Percentiles rank a stretch among this genome's conserved stretches.
phyloP scores from a whole-genome alignment of 2,888 invertebrate species.

The Cephus pygmeus region DNA sequence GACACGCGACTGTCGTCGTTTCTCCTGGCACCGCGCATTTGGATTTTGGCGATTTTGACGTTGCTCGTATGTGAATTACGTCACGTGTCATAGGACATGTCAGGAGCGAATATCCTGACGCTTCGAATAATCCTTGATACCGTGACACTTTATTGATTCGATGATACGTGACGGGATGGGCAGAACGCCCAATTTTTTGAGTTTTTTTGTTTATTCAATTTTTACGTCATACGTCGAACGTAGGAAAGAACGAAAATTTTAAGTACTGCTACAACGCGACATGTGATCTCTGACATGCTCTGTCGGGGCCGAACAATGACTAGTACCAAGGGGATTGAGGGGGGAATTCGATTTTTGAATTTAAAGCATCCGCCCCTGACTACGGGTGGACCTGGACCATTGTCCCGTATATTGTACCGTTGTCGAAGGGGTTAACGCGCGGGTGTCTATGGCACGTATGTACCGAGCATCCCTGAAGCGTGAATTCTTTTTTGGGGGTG shows the following conservation, averaged over 20 bases:
- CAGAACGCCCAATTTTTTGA: neutral
- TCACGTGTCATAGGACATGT: neutral
- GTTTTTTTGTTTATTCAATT: neutral
- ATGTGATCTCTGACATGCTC: constrained; percentile 51
- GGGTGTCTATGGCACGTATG: neutral
- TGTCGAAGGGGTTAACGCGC: constrained; percentile 40
- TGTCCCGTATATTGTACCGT: constrained; percentile 30
- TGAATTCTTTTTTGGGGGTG: neutral
- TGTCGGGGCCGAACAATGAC: constrained; percentile 55
- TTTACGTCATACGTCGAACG: neutral
- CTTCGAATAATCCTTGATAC: neutral
- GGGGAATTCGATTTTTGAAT: constrained; percentile 62
- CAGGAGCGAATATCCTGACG: neutral
- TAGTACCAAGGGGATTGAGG: constrained; percentile 15
- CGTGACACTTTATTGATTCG: neutral
- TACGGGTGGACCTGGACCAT: constrained; percentile 1
- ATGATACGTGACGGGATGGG: neutral
- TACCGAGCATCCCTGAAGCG: neutral
- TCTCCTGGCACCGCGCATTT: neutral
- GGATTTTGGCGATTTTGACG: neutral
- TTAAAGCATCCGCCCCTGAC: constrained; percentile 44
- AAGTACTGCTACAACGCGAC: constrained; percentile 34
- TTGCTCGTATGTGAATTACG: neutral
- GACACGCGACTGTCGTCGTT: neutral
- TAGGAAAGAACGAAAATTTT: constrained; percentile 8